Conservation (phyloP, 2,113 vertebrate species). For the Calonectris borealis region DNA sequence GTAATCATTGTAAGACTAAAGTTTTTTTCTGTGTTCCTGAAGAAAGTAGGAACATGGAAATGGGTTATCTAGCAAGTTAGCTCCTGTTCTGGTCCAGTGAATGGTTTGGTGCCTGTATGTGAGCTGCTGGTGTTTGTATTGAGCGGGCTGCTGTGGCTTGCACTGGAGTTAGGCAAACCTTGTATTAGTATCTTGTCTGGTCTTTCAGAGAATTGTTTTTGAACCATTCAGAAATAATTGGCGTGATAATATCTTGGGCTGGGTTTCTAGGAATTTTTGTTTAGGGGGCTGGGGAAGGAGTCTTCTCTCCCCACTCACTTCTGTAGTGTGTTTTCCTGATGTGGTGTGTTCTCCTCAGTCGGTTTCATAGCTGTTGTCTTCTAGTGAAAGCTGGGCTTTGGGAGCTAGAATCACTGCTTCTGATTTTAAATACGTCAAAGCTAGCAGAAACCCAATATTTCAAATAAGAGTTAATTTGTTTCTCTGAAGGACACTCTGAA, state of each 20-base stretch:
- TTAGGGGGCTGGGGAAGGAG: neutral
- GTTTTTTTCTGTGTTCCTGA: neutral
- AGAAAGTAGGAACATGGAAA: neutral
- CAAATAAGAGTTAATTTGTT: neutral
- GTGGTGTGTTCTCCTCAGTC: neutral
- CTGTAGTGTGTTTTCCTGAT: fast-evolving
- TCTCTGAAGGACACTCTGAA: neutral
- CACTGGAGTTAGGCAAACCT: neutral
- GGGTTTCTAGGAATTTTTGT: neutral
- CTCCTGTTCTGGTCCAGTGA: neutral
- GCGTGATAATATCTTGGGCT: neutral
- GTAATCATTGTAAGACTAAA: neutral
- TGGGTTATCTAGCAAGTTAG: neutral
- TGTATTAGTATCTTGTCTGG: neutral
- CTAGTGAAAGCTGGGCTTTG: neutral
- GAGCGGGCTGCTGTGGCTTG: fast-evolving
- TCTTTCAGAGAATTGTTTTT: neutral
- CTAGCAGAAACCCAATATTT: neutral
- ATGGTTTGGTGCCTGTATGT: neutral
- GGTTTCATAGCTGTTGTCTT: neutral
- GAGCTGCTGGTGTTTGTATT: neutral
- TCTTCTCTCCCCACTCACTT: neutral
- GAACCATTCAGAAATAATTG: neutral
- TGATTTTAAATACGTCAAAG: neutral
- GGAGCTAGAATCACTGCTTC: neutral